Evolutionary conservation across 2,113 vertebrate species (phyloP).

Genomic region (Acanthisitta chloris): DNA sequence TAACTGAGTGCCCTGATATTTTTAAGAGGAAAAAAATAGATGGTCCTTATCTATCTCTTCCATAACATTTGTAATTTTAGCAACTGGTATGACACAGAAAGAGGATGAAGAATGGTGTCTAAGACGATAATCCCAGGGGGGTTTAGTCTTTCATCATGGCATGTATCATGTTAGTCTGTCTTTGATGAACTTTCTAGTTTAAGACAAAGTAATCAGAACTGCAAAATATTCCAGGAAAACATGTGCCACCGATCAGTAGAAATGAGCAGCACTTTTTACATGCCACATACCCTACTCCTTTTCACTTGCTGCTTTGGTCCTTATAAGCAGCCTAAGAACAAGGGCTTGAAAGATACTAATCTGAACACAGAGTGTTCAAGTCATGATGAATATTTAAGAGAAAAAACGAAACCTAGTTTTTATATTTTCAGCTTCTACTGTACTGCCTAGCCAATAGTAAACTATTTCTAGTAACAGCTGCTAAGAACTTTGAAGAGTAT

Average conservation of each 20-base stretch:
- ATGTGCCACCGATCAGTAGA: not conserved
- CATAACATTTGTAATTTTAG: not conserved
- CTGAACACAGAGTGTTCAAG: not conserved
- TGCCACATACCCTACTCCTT: not conserved
- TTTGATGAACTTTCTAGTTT: not conserved
- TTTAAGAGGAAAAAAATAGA: not conserved
- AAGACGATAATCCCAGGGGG: not conserved
- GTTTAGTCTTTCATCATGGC: not conserved
- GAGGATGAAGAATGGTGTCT: not conserved
- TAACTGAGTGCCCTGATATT: not conserved
- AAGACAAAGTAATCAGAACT: not conserved
- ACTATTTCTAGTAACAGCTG: constrained; percentile 60
- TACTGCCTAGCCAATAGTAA: constrained; percentile 47
- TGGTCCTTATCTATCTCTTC: not conserved
- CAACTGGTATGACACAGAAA: not conserved
- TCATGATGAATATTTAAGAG: not conserved
- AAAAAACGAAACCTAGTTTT: not conserved
- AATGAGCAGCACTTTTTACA: not conserved
- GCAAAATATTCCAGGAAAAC: not conserved
- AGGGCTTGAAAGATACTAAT: not conserved
- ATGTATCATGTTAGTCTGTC: not conserved
- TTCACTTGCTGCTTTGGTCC: not conserved
- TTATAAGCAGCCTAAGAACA: not conserved
- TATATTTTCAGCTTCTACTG: constrained; percentile 8
- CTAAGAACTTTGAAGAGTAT: constrained; percentile 58